Evolutionary conservation across 2,888 invertebrate species (phyloP), one percentile per base, ranked within the genome.

Genomic region (Agrochola litura): DNA sequence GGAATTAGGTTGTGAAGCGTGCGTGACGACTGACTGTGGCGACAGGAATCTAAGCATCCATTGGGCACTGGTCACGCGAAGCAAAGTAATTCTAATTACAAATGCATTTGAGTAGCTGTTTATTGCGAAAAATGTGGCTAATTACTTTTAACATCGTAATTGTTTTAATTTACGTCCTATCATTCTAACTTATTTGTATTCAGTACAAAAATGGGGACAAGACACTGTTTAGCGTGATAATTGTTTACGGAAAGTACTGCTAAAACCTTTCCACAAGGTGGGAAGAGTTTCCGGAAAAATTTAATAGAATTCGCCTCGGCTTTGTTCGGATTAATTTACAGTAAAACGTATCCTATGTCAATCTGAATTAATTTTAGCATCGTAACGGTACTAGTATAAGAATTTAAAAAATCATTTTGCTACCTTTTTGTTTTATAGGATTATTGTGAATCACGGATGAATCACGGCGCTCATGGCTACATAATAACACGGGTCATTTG

Each of bases 1-100:
- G 76, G 69, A 85, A 83, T 87, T 83, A 86, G 76, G 81, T 85
- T 73, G 82, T 87, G 52, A 68, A 49, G 19, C 52, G 72, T 85
- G 85, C 86, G 87, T 83, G 86, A 30, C 30, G 30, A 30, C 30
- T 30, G 30, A 83, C 81, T 73, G 56, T 58, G 69, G 79, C 58
- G 69, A 83, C 69, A 79, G 58, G 77, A 82, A 80, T 79, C 68
- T 76, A 54, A 71, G 70, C 63, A 65, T 71, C 80, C 73, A 81
- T 80, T 77, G 81, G 77, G 72, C 69, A 76, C 49, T 65, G 66
- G 79, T 81, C 87, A 87, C 88, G 88, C 87, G 75, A 75, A 22
- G 25, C 30, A 8, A 58, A 54, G 46, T 73, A 68, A 70, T 76
- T 73, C 69, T 74, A 85, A 84, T 84, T 84, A 69, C 46, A 73